These are phyloP conservation scores for Pangasius sanitwongsei DNA, from an alignment of 2,797 vertebrate species.

Conservation along the genomic window DNA sequence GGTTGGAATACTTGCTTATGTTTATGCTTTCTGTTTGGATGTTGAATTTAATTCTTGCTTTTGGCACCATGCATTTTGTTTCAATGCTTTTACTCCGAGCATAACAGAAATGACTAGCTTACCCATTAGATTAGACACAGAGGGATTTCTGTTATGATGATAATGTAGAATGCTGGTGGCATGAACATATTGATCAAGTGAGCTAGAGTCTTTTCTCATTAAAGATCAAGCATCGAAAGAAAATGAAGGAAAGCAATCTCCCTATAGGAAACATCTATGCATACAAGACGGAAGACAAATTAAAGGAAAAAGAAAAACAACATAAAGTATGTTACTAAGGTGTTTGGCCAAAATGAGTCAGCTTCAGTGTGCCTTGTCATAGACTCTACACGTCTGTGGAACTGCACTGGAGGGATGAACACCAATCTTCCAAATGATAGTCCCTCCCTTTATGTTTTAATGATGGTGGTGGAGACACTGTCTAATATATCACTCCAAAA, in stretches of 20 bases:
- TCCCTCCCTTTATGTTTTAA: background rate
- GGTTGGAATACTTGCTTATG: background rate
- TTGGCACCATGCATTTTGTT: background rate
- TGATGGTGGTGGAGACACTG: background rate
- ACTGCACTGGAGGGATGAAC: background rate
- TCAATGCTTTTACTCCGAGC: background rate
- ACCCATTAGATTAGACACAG: slow-evolving; percentile 7
- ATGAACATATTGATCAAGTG: slow-evolving; percentile 5
- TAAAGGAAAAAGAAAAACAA: background rate
- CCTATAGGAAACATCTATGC: background rate
- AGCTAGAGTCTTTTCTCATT: slow-evolving; percentile 12
- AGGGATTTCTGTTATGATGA: slow-evolving; percentile 10
- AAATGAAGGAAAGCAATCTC: background rate
- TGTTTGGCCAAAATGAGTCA: background rate
- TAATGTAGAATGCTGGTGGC: slow-evolving; percentile 5
- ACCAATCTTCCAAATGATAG: background rate
- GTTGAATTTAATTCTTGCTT: background rate
- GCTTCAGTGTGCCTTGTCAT: background rate
- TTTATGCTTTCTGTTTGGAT: background rate
- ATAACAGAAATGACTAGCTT: background rate
- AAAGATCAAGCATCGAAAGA: background rate
- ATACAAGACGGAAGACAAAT: background rate
- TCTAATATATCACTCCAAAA: background rate
- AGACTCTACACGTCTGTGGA: background rate
- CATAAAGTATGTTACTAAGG: background rate